Evolutionary conservation across 2,113 vertebrate species (phyloP).

Genomic region (Tragulus kanchil): DNA sequence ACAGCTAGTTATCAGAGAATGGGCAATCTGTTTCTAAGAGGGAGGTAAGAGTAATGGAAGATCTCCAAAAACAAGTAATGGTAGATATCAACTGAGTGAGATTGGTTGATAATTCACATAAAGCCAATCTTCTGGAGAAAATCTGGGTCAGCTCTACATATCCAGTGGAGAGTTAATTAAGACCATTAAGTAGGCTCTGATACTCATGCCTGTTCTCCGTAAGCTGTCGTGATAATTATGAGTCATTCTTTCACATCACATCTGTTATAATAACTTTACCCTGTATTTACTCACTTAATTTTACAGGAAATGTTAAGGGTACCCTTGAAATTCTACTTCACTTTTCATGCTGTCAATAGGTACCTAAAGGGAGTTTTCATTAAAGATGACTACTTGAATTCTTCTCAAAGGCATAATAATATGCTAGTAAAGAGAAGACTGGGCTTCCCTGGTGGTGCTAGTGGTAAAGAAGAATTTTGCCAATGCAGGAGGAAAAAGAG

Average conservation of each 20-base stretch:
- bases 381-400: background rate
- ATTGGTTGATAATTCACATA: background rate
- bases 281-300: background rate
- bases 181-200: background rate
- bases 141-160: background rate
- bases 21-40: background rate
- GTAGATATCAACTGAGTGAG: background rate
- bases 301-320: background rate
- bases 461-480: background rate
- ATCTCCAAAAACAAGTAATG: background rate
- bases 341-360: background rate
- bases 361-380: background rate
- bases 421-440: background rate
- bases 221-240: background rate
- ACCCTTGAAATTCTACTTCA: background rate
- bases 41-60: background rate
- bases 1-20: background rate
- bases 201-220: background rate
- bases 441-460: background rate
- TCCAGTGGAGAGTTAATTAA: background rate
- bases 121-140: background rate
- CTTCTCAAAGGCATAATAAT: background rate
- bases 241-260: conserved; percentile 3
- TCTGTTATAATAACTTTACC: background rate
- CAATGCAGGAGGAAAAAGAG: background rate